Conservation (phyloP, 2,797 vertebrate genomes). For the Hephaestus fuliginosus region DNA sequence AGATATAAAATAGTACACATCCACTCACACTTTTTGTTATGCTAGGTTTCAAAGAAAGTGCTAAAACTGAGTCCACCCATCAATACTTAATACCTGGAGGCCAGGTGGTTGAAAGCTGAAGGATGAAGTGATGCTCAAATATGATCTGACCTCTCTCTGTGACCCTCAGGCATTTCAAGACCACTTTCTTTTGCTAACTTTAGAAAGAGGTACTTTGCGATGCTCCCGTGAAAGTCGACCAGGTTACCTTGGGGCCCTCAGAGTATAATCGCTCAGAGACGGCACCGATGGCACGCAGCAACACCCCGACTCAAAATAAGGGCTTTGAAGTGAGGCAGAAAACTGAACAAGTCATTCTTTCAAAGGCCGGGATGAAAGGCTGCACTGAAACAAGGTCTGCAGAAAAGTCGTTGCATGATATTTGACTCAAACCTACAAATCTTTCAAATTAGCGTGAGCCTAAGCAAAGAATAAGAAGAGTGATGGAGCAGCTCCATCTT, state of each 20-base stretch:
- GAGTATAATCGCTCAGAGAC: constrained; percentile 39
- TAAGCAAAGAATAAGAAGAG: constrained; percentile 9
- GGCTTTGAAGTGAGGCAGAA: constrained; percentile 62
- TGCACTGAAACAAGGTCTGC: constrained; percentile 39
- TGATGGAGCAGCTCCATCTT: constrained; percentile 26
- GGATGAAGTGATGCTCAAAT: constrained; percentile 39
- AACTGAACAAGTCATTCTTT: constrained; percentile 59
- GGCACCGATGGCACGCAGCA: constrained; percentile 32
- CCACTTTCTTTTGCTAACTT: constrained; percentile 48
- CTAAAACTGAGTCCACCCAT: constrained; percentile 33
- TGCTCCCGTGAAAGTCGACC: constrained; percentile 33
- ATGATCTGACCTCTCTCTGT: constrained; percentile 36
- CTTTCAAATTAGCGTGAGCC: constrained; percentile 8
- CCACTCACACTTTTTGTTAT: constrained; percentile 21
- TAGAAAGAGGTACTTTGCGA: constrained; percentile 20
- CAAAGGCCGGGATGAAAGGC: constrained; percentile 62
- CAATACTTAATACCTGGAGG: constrained; percentile 24
- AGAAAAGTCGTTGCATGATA: constrained; percentile 38
- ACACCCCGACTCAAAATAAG: constrained; percentile 52
- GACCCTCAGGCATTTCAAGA: constrained; percentile 24
- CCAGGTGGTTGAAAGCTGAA: constrained; percentile 23
- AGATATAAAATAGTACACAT: neutral
- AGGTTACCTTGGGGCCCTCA: constrained; percentile 24
- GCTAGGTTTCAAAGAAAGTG: constrained; percentile 22
- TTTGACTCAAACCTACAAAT: constrained; percentile 49